phyloP scores from a whole-genome alignment of 2,113 vertebrate species.

The Sinocyclocheilus grahami region DNA sequence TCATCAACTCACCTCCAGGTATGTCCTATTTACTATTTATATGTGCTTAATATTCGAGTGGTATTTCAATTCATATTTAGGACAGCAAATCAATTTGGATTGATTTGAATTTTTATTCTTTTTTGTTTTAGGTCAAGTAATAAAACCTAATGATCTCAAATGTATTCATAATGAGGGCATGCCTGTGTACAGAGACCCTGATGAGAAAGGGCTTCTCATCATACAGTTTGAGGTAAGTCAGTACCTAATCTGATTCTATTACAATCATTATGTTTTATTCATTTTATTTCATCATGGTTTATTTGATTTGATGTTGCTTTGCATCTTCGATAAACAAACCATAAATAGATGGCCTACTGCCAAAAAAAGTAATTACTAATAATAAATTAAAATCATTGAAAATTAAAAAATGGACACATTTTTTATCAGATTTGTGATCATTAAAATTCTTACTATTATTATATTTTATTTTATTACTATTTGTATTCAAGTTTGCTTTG shows the following conservation, averaged over 20 bases:
- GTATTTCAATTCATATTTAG: background rate
- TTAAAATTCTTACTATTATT: background rate
- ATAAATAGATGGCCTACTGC: background rate
- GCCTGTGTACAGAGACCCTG: conserved; percentile 87
- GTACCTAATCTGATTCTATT: background rate
- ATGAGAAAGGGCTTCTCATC: conserved; percentile 86
- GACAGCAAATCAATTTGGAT: background rate
- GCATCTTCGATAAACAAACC: background rate
- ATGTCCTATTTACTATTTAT: conserved; percentile 7
- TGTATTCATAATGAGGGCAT: conserved; percentile 88
- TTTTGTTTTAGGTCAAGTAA: conserved; percentile 82
- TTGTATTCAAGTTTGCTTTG: background rate
- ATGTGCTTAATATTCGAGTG: background rate
- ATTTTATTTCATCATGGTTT: too few species aligned
- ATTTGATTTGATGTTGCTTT: background rate
- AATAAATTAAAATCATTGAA: background rate
- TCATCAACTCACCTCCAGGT: conserved; percentile 86
- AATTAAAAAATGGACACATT: too few species aligned
- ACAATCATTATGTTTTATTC: background rate
- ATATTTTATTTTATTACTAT: background rate
- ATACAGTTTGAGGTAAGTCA: conserved; percentile 86
- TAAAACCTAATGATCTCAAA: conserved; percentile 84
- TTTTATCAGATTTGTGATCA: too few species aligned
- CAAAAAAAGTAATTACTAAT: background rate
- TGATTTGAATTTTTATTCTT: background rate